phyloP scores from a whole-genome alignment of 2,888 invertebrate species.

The Coenonympha glycerion region DNA sequence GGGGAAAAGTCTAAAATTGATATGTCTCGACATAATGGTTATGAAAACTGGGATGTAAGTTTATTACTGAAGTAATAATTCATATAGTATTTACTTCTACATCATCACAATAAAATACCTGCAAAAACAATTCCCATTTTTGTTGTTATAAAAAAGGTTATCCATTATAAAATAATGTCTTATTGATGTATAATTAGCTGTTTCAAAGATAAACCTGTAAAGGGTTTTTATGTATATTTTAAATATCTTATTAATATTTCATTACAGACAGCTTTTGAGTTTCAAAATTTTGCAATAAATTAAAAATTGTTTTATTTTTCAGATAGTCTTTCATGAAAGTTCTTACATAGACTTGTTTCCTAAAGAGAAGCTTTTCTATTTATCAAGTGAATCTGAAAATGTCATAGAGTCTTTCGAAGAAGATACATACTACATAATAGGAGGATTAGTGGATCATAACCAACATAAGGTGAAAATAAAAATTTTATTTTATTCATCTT shows the following conservation, averaged over 20 bases:
- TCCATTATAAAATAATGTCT: too few relatives aligned
- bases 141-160: too few relatives aligned
- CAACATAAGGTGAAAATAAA: conserved; percentile 83
- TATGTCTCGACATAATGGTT: conserved; percentile 89
- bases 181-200: too few relatives aligned
- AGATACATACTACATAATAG: conserved; percentile 92
- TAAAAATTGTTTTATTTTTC: conserved; percentile 35
- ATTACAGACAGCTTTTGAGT: too few relatives aligned
- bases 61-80: not conserved
- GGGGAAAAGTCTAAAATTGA: conserved; percentile 82
- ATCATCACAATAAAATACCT: too few relatives aligned
- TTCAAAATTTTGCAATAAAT: too few relatives aligned
- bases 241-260: too few relatives aligned
- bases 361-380: conserved; percentile 88
- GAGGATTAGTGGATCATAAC: conserved; percentile 98
- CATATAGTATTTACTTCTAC: too few relatives aligned
- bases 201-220: too few relatives aligned
- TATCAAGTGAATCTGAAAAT: conserved; percentile 96
- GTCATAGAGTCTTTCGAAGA: conserved; percentile 84
- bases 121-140: too few relatives aligned
- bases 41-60: conserved; percentile 93
- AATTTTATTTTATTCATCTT: too few relatives aligned
- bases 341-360: conserved; percentile 83
- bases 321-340: conserved; percentile 82
- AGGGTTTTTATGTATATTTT: too few relatives aligned